These are phyloP conservation scores for Rhodinocichla rosea DNA, from an alignment of 2,113 vertebrate genomes.

Conservation along the genomic window DNA sequence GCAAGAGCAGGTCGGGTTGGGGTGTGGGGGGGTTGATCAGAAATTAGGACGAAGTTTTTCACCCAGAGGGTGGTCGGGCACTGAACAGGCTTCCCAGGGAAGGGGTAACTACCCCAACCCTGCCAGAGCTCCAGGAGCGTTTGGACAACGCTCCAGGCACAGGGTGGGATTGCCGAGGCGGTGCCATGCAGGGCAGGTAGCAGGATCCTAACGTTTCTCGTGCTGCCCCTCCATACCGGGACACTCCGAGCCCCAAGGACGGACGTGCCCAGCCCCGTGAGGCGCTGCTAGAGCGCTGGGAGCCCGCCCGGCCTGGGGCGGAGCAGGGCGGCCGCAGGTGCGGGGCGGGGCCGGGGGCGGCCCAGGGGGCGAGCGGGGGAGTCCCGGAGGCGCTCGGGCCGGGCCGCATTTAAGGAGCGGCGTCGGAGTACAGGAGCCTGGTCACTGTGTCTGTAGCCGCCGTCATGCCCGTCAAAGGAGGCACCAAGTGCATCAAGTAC, in stretches of 20 bases:
- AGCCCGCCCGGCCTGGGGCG: background rate
- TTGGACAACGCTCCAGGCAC: background rate
- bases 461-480: slow-evolving; percentile 83
- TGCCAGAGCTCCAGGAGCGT: background rate
- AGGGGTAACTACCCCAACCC: background rate
- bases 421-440: rapidly evolving
- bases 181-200: background rate
- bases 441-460: rapidly evolving
- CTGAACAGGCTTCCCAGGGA: background rate
- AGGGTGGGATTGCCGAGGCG: background rate
- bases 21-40: rapidly evolving
- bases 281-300: background rate
- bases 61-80: background rate
- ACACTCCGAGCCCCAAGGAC: rapidly evolving
- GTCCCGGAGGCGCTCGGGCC: background rate
- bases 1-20: too few relatives aligned
- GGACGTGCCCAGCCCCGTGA: rapidly evolving
- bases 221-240: too few relatives aligned
- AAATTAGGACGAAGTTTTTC: background rate
- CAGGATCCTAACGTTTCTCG: rapidly evolving
- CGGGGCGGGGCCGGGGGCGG: background rate
- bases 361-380: background rate
- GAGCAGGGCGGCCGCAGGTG: background rate
- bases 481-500: slow-evolving; percentile 92
- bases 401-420: background rate